Evolutionary conservation across 2,113 vertebrate genomes (phyloP).

Genomic region (Bucco capensis): DNA sequence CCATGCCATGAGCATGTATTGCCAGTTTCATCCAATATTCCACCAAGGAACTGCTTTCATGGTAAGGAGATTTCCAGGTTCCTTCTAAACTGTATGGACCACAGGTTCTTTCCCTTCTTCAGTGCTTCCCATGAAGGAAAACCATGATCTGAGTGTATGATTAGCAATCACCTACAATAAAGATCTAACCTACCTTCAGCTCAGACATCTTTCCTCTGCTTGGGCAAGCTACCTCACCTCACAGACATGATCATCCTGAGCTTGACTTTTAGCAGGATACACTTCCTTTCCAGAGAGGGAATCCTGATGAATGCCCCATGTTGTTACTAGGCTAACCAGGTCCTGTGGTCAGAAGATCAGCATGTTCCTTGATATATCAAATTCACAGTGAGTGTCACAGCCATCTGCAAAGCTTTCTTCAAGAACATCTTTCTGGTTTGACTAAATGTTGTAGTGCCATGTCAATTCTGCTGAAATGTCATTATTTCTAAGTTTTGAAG

Average conservation of each 20-base stretch:
- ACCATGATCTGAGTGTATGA: too few species aligned
- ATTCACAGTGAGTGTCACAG: not conserved
- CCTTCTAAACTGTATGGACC: not conserved
- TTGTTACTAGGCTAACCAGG: not conserved
- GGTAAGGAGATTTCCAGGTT: not conserved
- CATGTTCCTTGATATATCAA: not conserved
- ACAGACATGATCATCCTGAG: not conserved
- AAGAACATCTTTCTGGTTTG: not conserved
- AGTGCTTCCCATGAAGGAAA: not conserved
- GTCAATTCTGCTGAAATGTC: not conserved
- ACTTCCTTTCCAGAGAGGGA: not conserved
- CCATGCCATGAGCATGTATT: not conserved
- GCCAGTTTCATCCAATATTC: not conserved
- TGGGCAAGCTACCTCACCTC: not conserved
- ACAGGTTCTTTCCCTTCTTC: not conserved
- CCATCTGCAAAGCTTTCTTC: not conserved
- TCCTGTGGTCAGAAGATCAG: not conserved
- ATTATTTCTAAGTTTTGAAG: not conserved
- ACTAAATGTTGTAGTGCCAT: not conserved
- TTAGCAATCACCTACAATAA: not conserved
- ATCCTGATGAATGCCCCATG: rapidly evolving
- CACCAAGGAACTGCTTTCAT: not conserved
- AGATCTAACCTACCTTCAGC: not conserved
- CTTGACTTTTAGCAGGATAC: not conserved
- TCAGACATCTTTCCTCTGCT: not conserved